Evolutionary conservation across 2,797 vertebrate species (phyloP).

Genomic region (Carduelis carduelis): DNA sequence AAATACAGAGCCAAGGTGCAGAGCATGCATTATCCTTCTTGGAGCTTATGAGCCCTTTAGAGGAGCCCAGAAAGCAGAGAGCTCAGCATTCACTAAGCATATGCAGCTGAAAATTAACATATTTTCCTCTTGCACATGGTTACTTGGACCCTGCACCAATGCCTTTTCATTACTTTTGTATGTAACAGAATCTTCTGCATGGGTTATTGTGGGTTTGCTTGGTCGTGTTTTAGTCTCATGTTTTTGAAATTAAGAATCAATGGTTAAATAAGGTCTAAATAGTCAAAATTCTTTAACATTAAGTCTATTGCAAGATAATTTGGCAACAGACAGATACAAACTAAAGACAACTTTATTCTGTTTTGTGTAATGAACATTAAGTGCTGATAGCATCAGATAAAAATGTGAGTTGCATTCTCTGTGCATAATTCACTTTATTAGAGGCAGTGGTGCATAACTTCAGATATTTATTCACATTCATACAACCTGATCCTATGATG

Average conservation of each 20-base stretch:
- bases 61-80: neutral
- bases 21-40: neutral
- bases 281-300: neutral
- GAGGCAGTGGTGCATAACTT: neutral
- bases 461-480: neutral
- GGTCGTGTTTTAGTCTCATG: neutral
- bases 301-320: neutral
- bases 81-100: rapidly evolving
- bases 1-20: neutral
- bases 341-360: neutral
- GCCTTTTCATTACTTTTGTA: neutral
- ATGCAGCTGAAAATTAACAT: neutral
- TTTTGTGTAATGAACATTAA: neutral
- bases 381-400: neutral
- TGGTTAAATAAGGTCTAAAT: neutral
- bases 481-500: neutral
- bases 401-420: neutral
- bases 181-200: neutral
- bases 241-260: neutral
- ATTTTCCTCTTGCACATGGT: neutral
- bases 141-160: neutral
- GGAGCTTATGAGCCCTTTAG: neutral
- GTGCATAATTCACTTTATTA: neutral
- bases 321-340: neutral
- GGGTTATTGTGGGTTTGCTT: neutral